These are phyloP conservation scores for Himalopsyche anomala DNA, from an alignment of 2,888 invertebrate genomes.

Conservation along the genomic window DNA sequence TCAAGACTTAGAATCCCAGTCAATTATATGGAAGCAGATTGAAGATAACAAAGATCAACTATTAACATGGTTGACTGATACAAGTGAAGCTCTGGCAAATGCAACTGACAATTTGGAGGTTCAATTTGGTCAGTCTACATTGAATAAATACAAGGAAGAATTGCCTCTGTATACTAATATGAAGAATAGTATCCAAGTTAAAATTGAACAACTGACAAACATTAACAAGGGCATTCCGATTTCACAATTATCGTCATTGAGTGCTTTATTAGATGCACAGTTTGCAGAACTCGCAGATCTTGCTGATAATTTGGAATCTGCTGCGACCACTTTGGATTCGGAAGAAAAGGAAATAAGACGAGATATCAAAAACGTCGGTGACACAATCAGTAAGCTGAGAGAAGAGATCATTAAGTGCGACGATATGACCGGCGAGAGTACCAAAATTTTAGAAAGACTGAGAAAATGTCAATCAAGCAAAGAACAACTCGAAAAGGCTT, in stretches of 20 bases:
- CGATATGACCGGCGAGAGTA: conserved; percentile 91
- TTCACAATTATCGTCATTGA: conserved; percentile 82
- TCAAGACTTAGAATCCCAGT: conserved; percentile 90
- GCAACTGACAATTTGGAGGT: conserved; percentile 89
- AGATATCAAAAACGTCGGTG: conserved; percentile 83
- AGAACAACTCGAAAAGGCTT: conserved; percentile 82
- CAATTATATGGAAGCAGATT: conserved; percentile 95
- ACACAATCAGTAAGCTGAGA: conserved; percentile 83
- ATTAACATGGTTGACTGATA: conserved; percentile 89
- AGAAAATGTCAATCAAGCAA: conserved; percentile 85
- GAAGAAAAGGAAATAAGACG: conserved; percentile 85
- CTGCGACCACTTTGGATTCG: conserved; percentile 84
- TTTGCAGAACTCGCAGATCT: conserved; percentile 85
- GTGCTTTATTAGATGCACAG: conserved; percentile 83
- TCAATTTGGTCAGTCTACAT: conserved; percentile 85
- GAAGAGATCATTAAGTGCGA: conserved; percentile 93
- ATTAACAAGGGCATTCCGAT: conserved; percentile 84
- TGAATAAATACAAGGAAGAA: conserved; percentile 91
- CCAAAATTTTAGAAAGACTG: conserved; percentile 87
- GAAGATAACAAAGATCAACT: conserved; percentile 91
- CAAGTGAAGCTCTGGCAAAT: conserved; percentile 85
- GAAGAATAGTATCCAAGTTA: conserved; percentile 86
- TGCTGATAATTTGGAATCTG: conserved; percentile 84
- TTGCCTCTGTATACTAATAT: conserved; percentile 86
- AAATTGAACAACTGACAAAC: conserved; percentile 87